phyloP scores from a whole-genome alignment of 2,888 invertebrate species.

The Melangyna quadrimaculata region DNA sequence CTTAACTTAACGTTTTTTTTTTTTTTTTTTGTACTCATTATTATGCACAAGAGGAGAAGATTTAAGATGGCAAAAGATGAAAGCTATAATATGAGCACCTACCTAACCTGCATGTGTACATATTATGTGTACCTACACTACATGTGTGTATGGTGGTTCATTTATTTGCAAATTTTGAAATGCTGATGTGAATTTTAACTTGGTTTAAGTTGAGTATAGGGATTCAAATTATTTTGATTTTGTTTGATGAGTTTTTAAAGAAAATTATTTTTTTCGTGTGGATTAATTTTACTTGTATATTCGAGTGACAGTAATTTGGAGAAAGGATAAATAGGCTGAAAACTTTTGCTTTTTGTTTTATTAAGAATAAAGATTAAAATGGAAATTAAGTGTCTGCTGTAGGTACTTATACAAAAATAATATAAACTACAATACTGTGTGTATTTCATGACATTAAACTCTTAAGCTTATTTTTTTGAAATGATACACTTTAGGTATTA shows the following conservation, averaged over 20 bases:
- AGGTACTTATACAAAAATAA: no score
- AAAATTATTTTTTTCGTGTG: neutral
- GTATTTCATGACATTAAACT: no score
- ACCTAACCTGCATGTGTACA: neutral
- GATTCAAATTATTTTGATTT: conserved; percentile 5
- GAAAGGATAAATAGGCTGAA: no score
- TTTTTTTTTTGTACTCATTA: neutral
- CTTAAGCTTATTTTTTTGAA: no score
- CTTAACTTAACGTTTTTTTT: neutral
- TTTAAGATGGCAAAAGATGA: conserved; percentile 22
- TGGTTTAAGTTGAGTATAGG: neutral
- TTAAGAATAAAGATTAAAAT: neutral
- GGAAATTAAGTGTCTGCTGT: no score
- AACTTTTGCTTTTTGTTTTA: neutral
- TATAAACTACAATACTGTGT: no score
- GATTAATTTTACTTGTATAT: neutral
- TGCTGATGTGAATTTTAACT: neutral
- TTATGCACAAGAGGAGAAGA: conserved; percentile 10
- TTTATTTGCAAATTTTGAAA: conserved; percentile 14
- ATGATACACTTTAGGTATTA: no score
- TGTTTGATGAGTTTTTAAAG: neutral
- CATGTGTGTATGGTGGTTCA: neutral
- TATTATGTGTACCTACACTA: neutral
- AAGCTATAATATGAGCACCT: conserved; percentile 1
- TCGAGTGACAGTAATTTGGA: neutral